Conservation (phyloP, 92 coral and sea anemone species). For the Blastomussa wellsi region DNA sequence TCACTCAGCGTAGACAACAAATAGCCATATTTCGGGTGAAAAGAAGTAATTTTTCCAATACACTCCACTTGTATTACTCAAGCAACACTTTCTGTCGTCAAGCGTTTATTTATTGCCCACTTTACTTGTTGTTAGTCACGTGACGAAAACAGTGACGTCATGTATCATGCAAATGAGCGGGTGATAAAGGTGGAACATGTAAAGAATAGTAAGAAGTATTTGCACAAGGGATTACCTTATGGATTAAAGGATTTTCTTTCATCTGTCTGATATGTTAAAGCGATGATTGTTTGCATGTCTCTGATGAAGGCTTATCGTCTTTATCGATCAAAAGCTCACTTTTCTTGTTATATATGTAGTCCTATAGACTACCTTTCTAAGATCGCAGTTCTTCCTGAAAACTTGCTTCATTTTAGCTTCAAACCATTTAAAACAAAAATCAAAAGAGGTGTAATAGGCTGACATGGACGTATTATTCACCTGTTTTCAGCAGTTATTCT, state of each 20-base stretch:
- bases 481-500: no score
- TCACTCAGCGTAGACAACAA: slow-evolving; percentile 7
- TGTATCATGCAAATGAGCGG: slow-evolving; percentile 15
- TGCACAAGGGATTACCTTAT: not conserved
- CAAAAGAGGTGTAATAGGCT: no score
- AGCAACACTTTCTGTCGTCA: slow-evolving; percentile 50
- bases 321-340: not conserved
- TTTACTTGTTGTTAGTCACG: slow-evolving; percentile 78
- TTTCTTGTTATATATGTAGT: not conserved
- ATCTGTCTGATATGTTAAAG: not conserved
- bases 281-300: not conserved
- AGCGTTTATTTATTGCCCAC: slow-evolving; percentile 59
- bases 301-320: not conserved
- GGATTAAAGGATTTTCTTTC: not conserved
- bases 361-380: no score
- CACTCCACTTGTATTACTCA: not conserved
- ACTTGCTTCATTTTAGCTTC: no score
- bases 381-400: no score
- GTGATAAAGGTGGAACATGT: slow-evolving; percentile 17
- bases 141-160: slow-evolving; percentile 69
- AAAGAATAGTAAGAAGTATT: not conserved
- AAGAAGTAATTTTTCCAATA: not conserved
- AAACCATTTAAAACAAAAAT: no score
- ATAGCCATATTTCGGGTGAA: not conserved
- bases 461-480: no score